Evolutionary conservation across 2,888 invertebrate species (phyloP), one percentile per base, ranked within the genome.

Genomic region (Cephonodes hylas): DNA sequence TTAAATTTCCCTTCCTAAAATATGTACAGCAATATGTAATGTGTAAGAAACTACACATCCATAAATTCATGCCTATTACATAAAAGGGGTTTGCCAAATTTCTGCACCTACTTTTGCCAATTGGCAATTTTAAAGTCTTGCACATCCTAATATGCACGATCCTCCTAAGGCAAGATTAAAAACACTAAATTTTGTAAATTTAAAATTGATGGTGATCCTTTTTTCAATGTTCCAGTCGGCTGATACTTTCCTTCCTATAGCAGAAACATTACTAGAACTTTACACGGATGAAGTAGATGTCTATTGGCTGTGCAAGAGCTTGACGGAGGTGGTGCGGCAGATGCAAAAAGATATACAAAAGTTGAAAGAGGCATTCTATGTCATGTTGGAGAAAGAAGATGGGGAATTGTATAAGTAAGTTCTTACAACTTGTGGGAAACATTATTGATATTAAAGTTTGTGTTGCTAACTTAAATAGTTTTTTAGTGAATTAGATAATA

Each of bases 281-380:
- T 95, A 95, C 71, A 95, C 95, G 34, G 94, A 95, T 71, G 95
- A 96, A 68, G 94, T 95, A 0, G 97, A 97, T 73, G 94, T 95
- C 0, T 98, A 96, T 88, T 98, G 97, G 97, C 89, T 97, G 56
- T 93, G 96, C 0, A 96, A 96, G 79, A 95, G 95, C 20, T 95
- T 98, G 72, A 95, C 95, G 63, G 94, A 95, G 63, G 93, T 95
- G 58, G 94, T 96, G 2, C 91, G 93, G 45, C 94, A 93, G 71
- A 95, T 96, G 80, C 93, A 94, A 71, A 93, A 93, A 53, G 96
- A 96, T 67, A 86, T 95, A 22, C 89, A 91, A 0, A 94, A 95
- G 68, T 82, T 97, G 4, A 94, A 95, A 68, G 96, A 96, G 63
- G 93, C 94, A 3, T 95, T 96, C 13, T 93, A 92, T 58, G 92